Conservation (phyloP, 2,113 vertebrate genomes). For the Psilopsiagon aurifrons region DNA sequence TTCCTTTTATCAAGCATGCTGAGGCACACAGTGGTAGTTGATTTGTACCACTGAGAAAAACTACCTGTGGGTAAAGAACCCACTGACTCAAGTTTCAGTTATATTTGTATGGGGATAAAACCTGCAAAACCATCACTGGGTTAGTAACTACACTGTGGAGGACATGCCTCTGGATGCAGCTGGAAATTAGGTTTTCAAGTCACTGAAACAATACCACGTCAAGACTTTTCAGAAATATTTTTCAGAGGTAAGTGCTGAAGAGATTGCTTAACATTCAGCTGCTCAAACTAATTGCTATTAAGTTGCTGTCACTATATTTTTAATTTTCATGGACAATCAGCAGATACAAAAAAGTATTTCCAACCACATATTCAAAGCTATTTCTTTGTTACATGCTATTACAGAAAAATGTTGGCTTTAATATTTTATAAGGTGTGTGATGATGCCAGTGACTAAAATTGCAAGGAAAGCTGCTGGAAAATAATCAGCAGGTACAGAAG, state of each 20-base stretch:
- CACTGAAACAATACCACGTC: background rate
- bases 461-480: background rate
- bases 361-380: background rate
- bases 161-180: background rate
- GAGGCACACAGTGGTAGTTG: background rate
- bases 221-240: background rate
- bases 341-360: background rate
- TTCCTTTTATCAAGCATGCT: background rate
- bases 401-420: background rate
- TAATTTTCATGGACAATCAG: background rate
- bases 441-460: background rate
- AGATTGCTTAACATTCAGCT: background rate
- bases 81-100: background rate
- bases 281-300: background rate
- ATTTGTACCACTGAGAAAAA: background rate
- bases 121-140: background rate
- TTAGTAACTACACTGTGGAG: background rate
- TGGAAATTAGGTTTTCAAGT: background rate
- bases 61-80: background rate
- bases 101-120: background rate
- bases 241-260: background rate
- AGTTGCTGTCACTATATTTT: background rate
- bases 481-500: slow-evolving; percentile 1
- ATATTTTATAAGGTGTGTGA: background rate
- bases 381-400: background rate